Evolutionary conservation across 1,140 invertebrate genomes (phyloP), one percentile per base, ranked within the genome.

Genomic region (Hyposmocoma kahamanoa): DNA sequence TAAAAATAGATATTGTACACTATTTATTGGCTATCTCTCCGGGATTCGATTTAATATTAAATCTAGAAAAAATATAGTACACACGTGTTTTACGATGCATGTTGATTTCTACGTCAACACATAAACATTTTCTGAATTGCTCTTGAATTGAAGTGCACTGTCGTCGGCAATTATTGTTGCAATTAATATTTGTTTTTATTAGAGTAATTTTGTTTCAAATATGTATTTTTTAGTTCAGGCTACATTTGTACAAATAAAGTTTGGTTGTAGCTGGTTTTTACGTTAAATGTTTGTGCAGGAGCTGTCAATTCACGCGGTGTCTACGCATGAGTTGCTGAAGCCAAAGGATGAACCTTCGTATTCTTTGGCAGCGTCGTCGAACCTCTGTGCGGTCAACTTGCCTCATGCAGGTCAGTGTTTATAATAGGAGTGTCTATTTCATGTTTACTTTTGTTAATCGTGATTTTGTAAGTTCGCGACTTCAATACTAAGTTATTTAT

Each of bases 11-110:
- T 58, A 72, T 77, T 72, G 67, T 72, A 58, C 59, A 64, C 64
- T 82, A 83, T 84, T 84, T 83, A 84, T 82, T 81, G 54, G 67
- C 55, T 58, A 73, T 68, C 67, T 77, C 72, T 70, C 68, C 53
- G 66, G 57, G 58, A 76, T 82, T 79, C 72, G 72, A 84, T 84
- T 80, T 75, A 76, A 82, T 82, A 79, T 81, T 73, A 75, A 74
- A 65, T 70, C 67, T 65, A 67, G 67, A 78, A 74, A 34, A 83
- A 79, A 80, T 77, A 78, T 78, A 56, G 69, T 52, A 62, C 47
- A 53, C 72, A 69, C 67, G 73, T 73, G 72, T 66, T 56, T 30
- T 55, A 56, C 56, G 65, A 67, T 60, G 48, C 48, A 49, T 51
- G 62, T 58, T 63, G 64, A 70, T 76, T 71, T 74, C 57, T 61